phyloP scores from a whole-genome alignment of 1,140 invertebrate species.

The Drosophila nebulosa region DNA sequence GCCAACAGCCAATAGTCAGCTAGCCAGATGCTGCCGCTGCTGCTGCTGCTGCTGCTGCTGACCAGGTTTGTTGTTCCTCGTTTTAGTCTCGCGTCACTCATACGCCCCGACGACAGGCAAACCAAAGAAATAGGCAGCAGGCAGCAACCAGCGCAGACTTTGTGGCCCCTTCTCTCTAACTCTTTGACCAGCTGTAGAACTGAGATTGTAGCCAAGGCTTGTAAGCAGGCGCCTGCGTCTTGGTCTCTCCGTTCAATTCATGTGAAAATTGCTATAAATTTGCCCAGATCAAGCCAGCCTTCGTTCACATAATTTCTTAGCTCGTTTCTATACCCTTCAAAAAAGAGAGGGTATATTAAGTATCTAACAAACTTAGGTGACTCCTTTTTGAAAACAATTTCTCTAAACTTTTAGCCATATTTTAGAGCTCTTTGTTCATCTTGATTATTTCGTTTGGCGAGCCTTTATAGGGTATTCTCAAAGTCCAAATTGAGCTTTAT shows the following conservation, averaged over 20 bases:
- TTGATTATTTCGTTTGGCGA: no score
- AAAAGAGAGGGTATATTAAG: neutral
- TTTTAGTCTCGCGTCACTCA: slow-evolving; percentile 66
- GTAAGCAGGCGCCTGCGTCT: slow-evolving; percentile 62
- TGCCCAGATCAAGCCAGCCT: slow-evolving; percentile 32
- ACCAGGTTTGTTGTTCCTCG: slow-evolving; percentile 24
- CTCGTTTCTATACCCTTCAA: slow-evolving; percentile 14
- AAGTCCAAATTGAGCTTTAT: neutral
- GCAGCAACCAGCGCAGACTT: slow-evolving; percentile 44
- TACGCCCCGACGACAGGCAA: slow-evolving; percentile 72
- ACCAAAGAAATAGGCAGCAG: neutral
- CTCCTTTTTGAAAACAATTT: no score
- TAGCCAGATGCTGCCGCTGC: no score
- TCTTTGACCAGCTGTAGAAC: neutral
- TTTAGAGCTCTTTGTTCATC: no score
- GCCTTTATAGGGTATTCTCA: neutral
- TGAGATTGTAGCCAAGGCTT: slow-evolving; percentile 13
- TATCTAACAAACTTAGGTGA: no score
- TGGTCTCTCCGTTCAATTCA: slow-evolving; percentile 62
- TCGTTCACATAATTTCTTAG: slow-evolving; percentile 2
- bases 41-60: slow-evolving; percentile 7
- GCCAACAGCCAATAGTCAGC: slow-evolving; percentile 66
- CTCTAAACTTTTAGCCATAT: no score
- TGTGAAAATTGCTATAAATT: slow-evolving; percentile 77
- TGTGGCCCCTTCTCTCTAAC: slow-evolving; percentile 54